Conservation (phyloP, 2,113 vertebrate species). For the Perca fluviatilis region DNA sequence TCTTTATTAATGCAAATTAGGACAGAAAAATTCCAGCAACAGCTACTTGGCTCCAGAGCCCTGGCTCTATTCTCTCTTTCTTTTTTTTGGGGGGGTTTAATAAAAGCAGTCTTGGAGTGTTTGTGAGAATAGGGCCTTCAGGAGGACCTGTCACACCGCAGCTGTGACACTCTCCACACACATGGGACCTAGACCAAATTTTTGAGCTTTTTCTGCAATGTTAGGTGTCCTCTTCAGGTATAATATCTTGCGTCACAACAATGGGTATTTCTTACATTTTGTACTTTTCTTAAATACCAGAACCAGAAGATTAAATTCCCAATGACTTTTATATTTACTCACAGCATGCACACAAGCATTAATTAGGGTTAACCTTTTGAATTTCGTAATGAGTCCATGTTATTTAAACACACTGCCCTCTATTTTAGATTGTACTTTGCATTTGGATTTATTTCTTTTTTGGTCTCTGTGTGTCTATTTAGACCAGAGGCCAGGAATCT, state of each 20-base stretch:
- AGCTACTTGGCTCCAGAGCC: constrained; percentile 90
- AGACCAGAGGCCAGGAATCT: constrained; percentile 58
- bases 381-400: neutral
- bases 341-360: neutral
- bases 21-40: constrained; percentile 91
- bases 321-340: neutral
- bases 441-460: constrained; percentile 2
- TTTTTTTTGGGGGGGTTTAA: constrained; percentile 78
- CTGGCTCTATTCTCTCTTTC: constrained; percentile 86
- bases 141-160: constrained; percentile 79
- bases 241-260: constrained; percentile 12
- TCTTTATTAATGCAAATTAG: constrained; percentile 99
- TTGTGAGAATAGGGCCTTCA: constrained; percentile 78
- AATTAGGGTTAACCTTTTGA: constrained; percentile 17
- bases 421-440: constrained; percentile 18
- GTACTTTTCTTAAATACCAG: neutral
- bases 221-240: constrained; percentile 58
- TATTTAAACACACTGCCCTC: constrained; percentile 1
- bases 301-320: neutral
- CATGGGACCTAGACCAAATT: constrained; percentile 61
- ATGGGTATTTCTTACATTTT: neutral
- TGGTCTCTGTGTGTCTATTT: constrained; percentile 31
- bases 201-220: constrained; percentile 55
- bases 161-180: constrained; percentile 73
- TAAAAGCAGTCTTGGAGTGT: constrained; percentile 84